Evolutionary conservation across 2,888 invertebrate genomes (phyloP).

Genomic region (Drosophila tripunctata): DNA sequence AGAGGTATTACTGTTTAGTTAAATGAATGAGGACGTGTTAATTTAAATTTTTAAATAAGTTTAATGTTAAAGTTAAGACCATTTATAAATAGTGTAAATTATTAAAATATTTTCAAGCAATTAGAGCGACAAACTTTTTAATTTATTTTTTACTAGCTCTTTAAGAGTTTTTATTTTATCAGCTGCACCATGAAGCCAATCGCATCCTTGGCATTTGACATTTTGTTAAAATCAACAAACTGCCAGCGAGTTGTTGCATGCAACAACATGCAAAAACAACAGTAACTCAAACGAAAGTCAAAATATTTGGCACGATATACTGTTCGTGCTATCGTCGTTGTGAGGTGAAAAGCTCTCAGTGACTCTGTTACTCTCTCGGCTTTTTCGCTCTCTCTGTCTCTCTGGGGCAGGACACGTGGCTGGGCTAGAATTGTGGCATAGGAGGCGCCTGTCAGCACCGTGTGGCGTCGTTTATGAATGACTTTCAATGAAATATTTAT

Average conservation of each 20-base stretch:
- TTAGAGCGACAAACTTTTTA: no score
- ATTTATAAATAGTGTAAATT: no score
- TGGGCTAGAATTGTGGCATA: constrained; percentile 13
- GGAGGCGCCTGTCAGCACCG: constrained; percentile 55
- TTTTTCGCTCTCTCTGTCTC: constrained; percentile 4
- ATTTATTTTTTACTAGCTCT: no score
- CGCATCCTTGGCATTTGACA: constrained; percentile 74
- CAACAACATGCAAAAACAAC: constrained; percentile 22
- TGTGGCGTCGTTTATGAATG: constrained; percentile 65
- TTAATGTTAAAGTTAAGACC: no score
- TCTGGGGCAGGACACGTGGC: constrained; percentile 57
- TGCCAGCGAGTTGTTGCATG: constrained; percentile 34
- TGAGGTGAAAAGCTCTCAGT: constrained; percentile 76
- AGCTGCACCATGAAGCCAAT: background rate
- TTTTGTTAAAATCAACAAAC: constrained; percentile 47
- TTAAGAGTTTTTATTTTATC: background rate
- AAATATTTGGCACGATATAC: constrained; percentile 41
- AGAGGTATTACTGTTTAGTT: no score
- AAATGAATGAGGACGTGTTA: no score
- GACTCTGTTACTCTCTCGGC: no score
- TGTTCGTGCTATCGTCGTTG: constrained; percentile 1
- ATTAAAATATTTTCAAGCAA: no score
- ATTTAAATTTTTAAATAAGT: no score
- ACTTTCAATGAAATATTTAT: constrained; percentile 73
- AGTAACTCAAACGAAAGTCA: constrained; percentile 14